Conservation (phyloP, 2,113 vertebrate species). For the Sphyrna mokarran region DNA sequence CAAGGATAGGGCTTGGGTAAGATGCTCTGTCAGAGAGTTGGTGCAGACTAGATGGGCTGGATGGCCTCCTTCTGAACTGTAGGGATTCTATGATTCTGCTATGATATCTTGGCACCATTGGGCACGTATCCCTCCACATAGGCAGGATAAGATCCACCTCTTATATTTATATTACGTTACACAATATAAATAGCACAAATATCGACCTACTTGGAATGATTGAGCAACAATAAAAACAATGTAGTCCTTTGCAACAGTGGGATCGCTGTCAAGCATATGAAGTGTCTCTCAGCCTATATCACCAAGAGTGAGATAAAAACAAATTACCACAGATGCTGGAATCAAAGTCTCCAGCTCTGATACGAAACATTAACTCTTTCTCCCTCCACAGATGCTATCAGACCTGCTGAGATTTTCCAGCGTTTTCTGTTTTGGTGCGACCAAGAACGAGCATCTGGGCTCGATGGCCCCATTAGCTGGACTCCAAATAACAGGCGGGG, state of each 20-base stretch:
- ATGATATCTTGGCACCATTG: neutral
- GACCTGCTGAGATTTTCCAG: too few species aligned
- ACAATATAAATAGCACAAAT: neutral
- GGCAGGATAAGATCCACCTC: neutral
- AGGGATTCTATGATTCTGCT: too few species aligned
- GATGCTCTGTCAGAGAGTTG: too few species aligned
- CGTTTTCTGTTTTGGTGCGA: too few species aligned
- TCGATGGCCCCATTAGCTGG: too few species aligned
- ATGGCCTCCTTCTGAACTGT: too few species aligned
- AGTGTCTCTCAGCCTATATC: neutral
- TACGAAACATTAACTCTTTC: too few species aligned
- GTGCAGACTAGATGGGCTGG: too few species aligned
- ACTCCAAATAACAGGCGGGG: neutral
- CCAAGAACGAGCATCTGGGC: neutral
- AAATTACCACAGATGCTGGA: too few species aligned
- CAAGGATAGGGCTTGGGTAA: too few species aligned
- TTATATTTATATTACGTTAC: neutral
- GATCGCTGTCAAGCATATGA: neutral
- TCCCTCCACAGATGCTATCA: too few species aligned
- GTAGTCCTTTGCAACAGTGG: neutral
- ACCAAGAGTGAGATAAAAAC: neutral
- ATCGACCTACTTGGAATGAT: neutral
- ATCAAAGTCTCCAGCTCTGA: too few species aligned
- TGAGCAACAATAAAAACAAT: neutral
- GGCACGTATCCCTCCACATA: neutral